Percentiles rank a stretch among this genome's conserved stretches.
Conservation (phyloP, 1,140 invertebrate species). For the Venustaconcha ellipsiformis region DNA sequence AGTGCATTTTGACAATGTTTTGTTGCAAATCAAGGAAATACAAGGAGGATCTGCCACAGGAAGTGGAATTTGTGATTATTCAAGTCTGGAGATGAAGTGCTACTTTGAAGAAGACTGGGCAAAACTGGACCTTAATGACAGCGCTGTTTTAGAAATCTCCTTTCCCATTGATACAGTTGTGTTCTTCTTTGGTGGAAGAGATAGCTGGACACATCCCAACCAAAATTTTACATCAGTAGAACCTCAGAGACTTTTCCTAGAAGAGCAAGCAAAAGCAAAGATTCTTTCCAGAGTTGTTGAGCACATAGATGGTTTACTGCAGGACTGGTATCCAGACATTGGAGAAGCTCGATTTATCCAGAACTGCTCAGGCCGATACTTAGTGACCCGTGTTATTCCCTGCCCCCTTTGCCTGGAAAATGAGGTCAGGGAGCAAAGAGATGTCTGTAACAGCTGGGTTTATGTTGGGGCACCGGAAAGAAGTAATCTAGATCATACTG, state of each 20-base stretch:
- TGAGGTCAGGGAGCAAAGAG: constrained; percentile 21
- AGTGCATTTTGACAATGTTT: constrained; percentile 75
- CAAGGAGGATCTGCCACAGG: constrained; percentile 27
- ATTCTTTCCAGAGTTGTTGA: constrained; percentile 92
- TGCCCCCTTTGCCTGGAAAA: constrained; percentile 82
- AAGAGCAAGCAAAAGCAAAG: constrained; percentile 82
- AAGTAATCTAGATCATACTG: background rate
- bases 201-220: background rate
- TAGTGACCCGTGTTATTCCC: constrained; percentile 94
- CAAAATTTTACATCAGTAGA: constrained; percentile 15
- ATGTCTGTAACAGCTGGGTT: background rate
- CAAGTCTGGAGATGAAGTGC: constrained; percentile 49
- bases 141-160: constrained; percentile 88
- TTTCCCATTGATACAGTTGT: constrained; percentile 77
- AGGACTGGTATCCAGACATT: constrained; percentile 98
- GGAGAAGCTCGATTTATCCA: constrained; percentile 94
- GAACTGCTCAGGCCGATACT: constrained; percentile 93
- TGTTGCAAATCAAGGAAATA: constrained; percentile 57
- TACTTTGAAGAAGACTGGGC: constrained; percentile 61
- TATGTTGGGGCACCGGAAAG: background rate
- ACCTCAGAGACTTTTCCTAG: constrained; percentile 31
- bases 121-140: constrained; percentile 79
- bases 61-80: constrained; percentile 71
- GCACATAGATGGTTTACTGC: constrained; percentile 95
- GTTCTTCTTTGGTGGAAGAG: constrained; percentile 40